A percentile compares a stretch with the other conserved stretches of the same genome.
Conservation (phyloP, 2,888 invertebrate species). For the Matsumyia berberina region DNA sequence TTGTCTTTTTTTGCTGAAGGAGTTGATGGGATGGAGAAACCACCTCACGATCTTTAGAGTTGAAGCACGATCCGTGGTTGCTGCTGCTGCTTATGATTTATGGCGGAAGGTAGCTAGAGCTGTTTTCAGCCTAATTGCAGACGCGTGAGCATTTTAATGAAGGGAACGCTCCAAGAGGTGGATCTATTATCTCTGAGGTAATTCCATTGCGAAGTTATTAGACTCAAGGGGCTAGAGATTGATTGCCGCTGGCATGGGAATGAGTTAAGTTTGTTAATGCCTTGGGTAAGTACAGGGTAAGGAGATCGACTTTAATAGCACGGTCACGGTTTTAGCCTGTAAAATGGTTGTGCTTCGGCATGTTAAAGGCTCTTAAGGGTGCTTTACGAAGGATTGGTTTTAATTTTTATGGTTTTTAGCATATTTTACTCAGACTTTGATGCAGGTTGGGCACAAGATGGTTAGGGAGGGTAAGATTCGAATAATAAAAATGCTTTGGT, state of each 20-base stretch:
- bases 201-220: constrained; percentile 15
- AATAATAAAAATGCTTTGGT: neutral
- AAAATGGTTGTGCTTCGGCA: constrained; percentile 25
- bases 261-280: constrained; percentile 42
- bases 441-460: neutral
- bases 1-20: neutral
- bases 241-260: constrained; percentile 8
- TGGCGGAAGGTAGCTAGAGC: constrained; percentile 1
- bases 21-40: neutral
- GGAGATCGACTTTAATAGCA: constrained; percentile 45
- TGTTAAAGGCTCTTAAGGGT: constrained; percentile 27
- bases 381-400: constrained; percentile 19
- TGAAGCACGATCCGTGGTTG: constrained; percentile 3
- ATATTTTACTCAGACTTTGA: neutral
- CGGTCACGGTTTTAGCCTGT: constrained; percentile 46
- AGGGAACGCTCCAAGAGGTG: constrained; percentile 23
- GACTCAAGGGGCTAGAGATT: constrained; percentile 5
- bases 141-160: constrained; percentile 66
- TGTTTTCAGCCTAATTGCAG: constrained; percentile 50
- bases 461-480: neutral
- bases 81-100: constrained; percentile 21
- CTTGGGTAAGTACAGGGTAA: constrained; percentile 40
- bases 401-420: constrained; percentile 4
- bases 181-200: constrained; percentile 52
- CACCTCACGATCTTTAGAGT: constrained; percentile 12